A percentile compares a stretch with the other conserved stretches of the same genome.
phyloP scores from a whole-genome alignment of 2,113 vertebrate genomes.

The Telmatochromis sp. region DNA sequence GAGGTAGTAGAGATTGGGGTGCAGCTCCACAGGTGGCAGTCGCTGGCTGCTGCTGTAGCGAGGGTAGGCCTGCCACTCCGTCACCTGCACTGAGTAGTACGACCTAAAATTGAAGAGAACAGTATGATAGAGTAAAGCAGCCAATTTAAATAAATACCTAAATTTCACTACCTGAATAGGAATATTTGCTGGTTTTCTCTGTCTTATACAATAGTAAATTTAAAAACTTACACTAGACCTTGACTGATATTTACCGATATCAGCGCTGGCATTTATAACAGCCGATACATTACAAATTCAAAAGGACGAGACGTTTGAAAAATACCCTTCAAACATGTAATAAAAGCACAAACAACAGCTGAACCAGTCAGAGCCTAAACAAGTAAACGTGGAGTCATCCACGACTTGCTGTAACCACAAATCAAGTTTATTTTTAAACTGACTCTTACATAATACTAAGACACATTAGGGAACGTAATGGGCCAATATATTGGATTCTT shows the following conservation, averaged over 20 bases:
- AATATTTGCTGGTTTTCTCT: not conserved
- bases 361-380: not conserved
- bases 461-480: not conserved
- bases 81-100: constrained; percentile 93
- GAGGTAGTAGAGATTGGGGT: constrained; percentile 90
- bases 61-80: constrained; percentile 85
- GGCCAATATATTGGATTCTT: not conserved
- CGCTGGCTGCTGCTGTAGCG: constrained; percentile 71
- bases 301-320: not conserved
- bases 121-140: not conserved
- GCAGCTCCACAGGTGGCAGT: constrained; percentile 82
- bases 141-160: not conserved
- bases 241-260: not conserved
- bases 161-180: not conserved
- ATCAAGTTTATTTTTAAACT: not conserved
- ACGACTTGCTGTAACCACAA: not conserved
- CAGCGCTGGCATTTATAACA: not conserved
- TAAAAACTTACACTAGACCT: not conserved
- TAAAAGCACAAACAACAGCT: not conserved
- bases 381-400: not conserved
- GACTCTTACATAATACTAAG: not conserved
- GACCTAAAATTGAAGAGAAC: constrained; percentile 56
- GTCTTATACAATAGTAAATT: not conserved
- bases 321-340: not conserved
- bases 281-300: not conserved